phyloP scores from a whole-genome alignment of 1,140 invertebrate genomes.

The Zaprionus davidi region DNA sequence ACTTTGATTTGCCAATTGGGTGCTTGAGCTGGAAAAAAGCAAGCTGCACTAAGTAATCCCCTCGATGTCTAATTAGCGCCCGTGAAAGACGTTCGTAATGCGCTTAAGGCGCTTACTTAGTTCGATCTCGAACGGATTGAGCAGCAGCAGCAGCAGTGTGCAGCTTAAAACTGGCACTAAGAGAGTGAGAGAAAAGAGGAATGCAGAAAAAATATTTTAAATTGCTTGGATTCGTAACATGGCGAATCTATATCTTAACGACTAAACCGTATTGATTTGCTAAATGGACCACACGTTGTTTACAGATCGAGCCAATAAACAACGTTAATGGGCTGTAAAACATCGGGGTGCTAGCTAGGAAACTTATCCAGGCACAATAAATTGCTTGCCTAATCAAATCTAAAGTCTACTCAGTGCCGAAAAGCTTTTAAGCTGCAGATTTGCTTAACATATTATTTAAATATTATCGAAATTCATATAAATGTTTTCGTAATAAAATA shows the following conservation, averaged over 20 bases:
- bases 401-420: neutral
- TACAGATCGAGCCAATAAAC: neutral
- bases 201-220: neutral
- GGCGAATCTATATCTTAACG: neutral
- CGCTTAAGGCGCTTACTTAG: conserved; percentile 18
- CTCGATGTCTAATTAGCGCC: conserved; percentile 50
- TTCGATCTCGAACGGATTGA: conserved; percentile 3
- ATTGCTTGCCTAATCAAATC: neutral
- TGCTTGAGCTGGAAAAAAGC: conserved; percentile 14
- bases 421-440: neutral
- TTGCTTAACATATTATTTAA: neutral
- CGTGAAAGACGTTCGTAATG: neutral
- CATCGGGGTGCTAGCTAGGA: neutral
- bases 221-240: neutral
- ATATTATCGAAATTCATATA: neutral
- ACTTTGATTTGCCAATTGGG: conserved; percentile 43
- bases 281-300: conserved; percentile 5
- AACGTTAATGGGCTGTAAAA: conserved; percentile 8
- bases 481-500: neutral
- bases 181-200: neutral
- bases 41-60: conserved; percentile 26
- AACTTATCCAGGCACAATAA: neutral
- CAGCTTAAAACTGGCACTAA: conserved; percentile 2
- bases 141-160: neutral
- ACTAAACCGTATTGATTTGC: neutral